phyloP scores from a whole-genome alignment of 2,113 vertebrate genomes.

The Brachyhypopomus gauderio region DNA sequence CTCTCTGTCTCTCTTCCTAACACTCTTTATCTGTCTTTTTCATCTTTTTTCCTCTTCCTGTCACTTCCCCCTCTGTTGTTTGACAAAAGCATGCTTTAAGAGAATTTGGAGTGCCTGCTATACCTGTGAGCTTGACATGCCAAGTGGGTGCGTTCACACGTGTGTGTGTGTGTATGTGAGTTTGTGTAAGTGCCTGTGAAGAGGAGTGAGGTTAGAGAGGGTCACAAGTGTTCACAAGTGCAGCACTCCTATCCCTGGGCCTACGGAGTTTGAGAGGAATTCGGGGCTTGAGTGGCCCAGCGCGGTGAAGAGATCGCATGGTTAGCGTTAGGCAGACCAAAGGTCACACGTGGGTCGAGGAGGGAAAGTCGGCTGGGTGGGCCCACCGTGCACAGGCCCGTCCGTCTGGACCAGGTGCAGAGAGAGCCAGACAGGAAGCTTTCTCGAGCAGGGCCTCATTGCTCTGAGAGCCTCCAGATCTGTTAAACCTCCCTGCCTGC shows the following conservation, averaged over 20 bases:
- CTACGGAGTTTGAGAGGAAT: background rate
- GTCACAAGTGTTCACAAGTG: background rate
- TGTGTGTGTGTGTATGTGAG: slow-evolving; percentile 22
- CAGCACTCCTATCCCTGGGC: background rate
- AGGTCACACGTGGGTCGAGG: background rate
- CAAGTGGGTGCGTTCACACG: background rate
- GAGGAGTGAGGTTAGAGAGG: slow-evolving; percentile 5
- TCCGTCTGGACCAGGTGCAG: background rate
- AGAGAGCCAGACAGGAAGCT: background rate
- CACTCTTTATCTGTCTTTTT: background rate
- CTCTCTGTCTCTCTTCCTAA: background rate
- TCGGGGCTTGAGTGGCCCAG: background rate
- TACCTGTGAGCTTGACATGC: background rate
- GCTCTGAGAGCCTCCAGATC: slow-evolving; percentile 14
- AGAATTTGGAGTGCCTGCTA: background rate
- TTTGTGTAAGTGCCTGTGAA: background rate
- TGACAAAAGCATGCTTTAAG: background rate
- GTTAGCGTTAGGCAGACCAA: slow-evolving; percentile 5
- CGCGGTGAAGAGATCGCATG: background rate
- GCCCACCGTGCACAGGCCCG: background rate
- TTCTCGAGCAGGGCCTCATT: background rate
- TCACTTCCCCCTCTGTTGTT: too few species aligned
- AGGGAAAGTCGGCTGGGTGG: background rate
- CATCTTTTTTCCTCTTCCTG: too few species aligned
- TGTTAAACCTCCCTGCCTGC: slow-evolving; percentile 36